A percentile compares a stretch with the other conserved stretches of the same genome.
Evolutionary conservation across 2,797 vertebrate genomes (phyloP).

Genomic region (Microctenopoma steveboyesi): DNA sequence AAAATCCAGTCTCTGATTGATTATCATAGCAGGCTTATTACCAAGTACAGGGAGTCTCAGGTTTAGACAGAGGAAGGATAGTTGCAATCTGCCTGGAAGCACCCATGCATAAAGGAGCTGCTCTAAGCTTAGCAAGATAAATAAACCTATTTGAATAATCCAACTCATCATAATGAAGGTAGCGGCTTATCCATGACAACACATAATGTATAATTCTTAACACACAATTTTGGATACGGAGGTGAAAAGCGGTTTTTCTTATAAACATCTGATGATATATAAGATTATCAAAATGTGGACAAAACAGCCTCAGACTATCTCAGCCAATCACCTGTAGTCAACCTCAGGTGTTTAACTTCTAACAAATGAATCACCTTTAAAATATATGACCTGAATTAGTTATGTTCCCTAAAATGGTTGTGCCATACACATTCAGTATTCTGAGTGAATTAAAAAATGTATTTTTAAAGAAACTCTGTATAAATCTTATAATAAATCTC

Average conservation of each 20-base stretch:
- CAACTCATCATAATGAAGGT: conserved; percentile 64
- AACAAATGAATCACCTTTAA: neutral
- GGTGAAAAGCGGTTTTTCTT: conserved; percentile 10
- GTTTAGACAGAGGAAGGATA: conserved; percentile 56
- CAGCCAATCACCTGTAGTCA: conserved; percentile 13
- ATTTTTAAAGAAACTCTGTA: neutral
- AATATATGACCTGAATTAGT: neutral
- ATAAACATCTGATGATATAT: conserved; percentile 25
- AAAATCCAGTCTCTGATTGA: conserved; percentile 54
- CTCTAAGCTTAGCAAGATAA: conserved; percentile 65
- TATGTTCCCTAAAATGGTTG: neutral
- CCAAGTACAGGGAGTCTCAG: conserved; percentile 39
- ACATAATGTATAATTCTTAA: conserved; percentile 35
- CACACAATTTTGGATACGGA: conserved; percentile 26
- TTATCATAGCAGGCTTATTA: conserved; percentile 67
- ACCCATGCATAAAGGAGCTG: conserved; percentile 66
- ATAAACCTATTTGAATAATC: conserved; percentile 77
- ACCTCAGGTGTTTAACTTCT: neutral
- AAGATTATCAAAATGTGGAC: conserved; percentile 11
- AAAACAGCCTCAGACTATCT: neutral
- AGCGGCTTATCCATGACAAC: conserved; percentile 55
- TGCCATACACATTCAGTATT: neutral
- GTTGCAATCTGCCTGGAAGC: conserved; percentile 63
- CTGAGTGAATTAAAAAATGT: neutral
- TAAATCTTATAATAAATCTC: conserved; percentile 35